These are phyloP conservation scores for Stratiomys singularior DNA, from an alignment of 2,888 invertebrate species.

Conservation along the genomic window DNA sequence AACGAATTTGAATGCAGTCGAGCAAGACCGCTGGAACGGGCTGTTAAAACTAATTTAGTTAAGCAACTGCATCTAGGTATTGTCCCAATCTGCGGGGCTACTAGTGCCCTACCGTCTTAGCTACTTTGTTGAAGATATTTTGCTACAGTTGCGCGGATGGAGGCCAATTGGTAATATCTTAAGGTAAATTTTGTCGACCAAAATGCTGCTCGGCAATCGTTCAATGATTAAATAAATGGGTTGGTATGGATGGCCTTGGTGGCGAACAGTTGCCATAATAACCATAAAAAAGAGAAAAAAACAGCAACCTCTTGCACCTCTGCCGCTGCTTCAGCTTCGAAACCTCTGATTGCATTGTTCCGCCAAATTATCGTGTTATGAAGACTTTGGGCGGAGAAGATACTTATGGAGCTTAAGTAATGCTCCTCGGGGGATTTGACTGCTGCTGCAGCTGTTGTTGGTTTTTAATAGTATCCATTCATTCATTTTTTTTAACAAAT, in stretches of 20 bases:
- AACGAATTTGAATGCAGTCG: slow-evolving; percentile 10
- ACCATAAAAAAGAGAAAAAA: slow-evolving; percentile 32
- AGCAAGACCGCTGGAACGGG: slow-evolving; percentile 12
- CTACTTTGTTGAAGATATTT: slow-evolving; percentile 14
- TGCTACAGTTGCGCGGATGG: slow-evolving; percentile 4
- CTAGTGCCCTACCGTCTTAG: slow-evolving; percentile 13
- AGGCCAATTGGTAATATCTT: slow-evolving; percentile 43
- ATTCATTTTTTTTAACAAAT: slow-evolving; percentile 10
- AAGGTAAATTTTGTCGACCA: slow-evolving; percentile 40
- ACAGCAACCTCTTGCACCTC: slow-evolving; percentile 18
- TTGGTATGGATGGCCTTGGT: slow-evolving; percentile 39
- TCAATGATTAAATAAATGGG: slow-evolving; percentile 40
- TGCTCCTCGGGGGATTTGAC: slow-evolving; percentile 14
- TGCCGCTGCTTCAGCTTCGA: slow-evolving; percentile 19
- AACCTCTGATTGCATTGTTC: slow-evolving; percentile 42
- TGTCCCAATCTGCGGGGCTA: slow-evolving; percentile 18
- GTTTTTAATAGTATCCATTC: slow-evolving; percentile 16
- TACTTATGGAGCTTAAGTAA: slow-evolving; percentile 23
- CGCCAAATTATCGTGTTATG: slow-evolving; percentile 41
- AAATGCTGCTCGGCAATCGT: slow-evolving; percentile 20
- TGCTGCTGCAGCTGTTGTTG: slow-evolving; percentile 44
- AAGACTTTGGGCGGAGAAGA: slow-evolving; percentile 43
- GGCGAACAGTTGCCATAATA: slow-evolving; percentile 22
- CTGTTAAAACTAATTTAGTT: slow-evolving; percentile 39
- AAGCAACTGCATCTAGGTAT: slow-evolving; percentile 35